Evolutionary conservation across 2,797 vertebrate genomes (phyloP).

Genomic region (Liasis olivaceus): DNA sequence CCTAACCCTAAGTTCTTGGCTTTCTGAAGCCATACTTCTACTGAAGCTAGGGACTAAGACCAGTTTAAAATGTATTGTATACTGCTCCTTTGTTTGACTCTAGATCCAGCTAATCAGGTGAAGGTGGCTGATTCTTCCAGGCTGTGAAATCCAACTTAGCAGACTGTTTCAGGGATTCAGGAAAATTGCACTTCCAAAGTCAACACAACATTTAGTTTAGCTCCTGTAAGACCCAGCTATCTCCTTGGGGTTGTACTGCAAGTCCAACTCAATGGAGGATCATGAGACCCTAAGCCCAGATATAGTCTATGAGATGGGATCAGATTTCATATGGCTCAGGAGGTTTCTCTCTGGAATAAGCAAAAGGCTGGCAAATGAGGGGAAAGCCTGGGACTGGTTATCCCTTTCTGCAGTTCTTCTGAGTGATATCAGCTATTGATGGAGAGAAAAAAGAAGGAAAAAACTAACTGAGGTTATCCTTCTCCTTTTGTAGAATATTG

Average conservation of each 20-base stretch:
- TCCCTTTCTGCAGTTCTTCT: background rate
- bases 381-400: background rate
- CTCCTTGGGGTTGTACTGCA: background rate
- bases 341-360: background rate
- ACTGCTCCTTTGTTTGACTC: background rate
- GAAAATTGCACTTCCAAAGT: background rate
- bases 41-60: background rate
- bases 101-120: background rate
- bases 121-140: background rate
- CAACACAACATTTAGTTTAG: background rate
- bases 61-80: background rate
- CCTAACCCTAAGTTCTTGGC: background rate
- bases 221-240: background rate
- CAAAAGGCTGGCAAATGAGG: background rate
- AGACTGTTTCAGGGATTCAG: background rate
- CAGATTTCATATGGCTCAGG: background rate
- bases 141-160: background rate
- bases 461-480: background rate
- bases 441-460: accelerated
- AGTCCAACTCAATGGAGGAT: background rate
- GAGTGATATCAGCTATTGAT: background rate
- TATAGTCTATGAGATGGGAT: background rate
- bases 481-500: background rate
- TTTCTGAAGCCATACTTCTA: background rate
- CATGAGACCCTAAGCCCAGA: background rate